Conservation (phyloP, 2,113 vertebrate genomes). For the Prietella phreatophila region DNA sequence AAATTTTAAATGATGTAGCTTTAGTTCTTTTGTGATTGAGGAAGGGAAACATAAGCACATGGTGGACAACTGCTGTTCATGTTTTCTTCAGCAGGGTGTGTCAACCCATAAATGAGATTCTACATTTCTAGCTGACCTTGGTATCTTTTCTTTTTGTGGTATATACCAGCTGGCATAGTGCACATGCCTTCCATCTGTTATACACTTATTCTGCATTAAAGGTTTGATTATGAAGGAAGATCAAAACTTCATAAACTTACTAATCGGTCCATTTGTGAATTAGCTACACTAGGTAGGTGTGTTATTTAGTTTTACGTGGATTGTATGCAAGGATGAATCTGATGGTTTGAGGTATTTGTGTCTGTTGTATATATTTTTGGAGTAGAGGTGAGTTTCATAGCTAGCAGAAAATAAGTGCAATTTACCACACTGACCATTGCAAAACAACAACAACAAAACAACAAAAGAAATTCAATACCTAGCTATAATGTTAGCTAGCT, state of each 20-base stretch:
- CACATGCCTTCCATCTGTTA: constrained; percentile 20
- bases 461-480: too few species aligned
- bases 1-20: constrained; percentile 26
- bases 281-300: too few species aligned
- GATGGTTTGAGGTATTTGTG: too few species aligned
- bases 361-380: too few species aligned
- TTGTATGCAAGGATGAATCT: background rate
- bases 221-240: background rate
- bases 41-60: constrained; percentile 24
- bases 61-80: constrained; percentile 39
- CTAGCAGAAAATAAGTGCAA: too few species aligned
- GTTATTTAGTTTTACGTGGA: too few species aligned
- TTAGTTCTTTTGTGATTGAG: constrained; percentile 24
- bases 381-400: too few species aligned
- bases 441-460: too few species aligned
- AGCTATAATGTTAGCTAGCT: too few species aligned
- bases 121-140: constrained; percentile 28
- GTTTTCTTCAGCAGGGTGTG: constrained; percentile 15
- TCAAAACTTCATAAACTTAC: constrained; percentile 8
- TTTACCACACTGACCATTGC: too few species aligned
- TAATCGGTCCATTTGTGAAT: background rate
- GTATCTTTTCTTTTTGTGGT: constrained; percentile 1
- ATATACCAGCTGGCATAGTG: constrained; percentile 6
- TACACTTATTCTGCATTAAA: background rate
- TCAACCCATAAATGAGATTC: constrained; percentile 31